Conservation (phyloP, 2,113 vertebrate genomes). For the Spea multiplicata region DNA sequence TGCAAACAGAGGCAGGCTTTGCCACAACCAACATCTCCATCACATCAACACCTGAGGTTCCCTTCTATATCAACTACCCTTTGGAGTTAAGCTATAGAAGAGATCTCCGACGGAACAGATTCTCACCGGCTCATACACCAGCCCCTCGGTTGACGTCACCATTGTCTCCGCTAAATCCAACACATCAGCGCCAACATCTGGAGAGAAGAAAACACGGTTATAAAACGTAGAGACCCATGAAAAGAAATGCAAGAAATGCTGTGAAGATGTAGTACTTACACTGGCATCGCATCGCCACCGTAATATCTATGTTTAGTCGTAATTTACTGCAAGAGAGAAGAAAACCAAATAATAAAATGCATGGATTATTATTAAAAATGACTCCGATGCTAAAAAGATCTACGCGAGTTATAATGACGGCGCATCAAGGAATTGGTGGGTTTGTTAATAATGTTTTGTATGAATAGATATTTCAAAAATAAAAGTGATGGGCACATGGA, state of each 20-base stretch:
- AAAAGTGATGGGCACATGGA: no score
- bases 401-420: no score
- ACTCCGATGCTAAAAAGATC: no score
- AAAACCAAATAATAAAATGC: not conserved
- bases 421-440: no score
- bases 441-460: no score
- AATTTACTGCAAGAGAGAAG: conserved; percentile 80
- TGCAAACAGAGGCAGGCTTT: no score
- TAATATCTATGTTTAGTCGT: conserved; percentile 95
- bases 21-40: no score
- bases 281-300: conserved; percentile 96
- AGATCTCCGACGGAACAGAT: not conserved
- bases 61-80: no score
- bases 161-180: conserved; percentile 95
- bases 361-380: no score
- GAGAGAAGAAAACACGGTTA: conserved; percentile 3
- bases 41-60: no score
- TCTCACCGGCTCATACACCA: conserved; percentile 91
- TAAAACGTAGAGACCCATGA: not conserved
- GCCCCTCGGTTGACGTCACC: conserved; percentile 86
- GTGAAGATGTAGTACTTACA: conserved; percentile 76
- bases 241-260: not conserved
- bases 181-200: conserved; percentile 95
- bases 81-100: no score
- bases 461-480: no score